Evolutionary conservation across 2,113 vertebrate species (phyloP).

Genomic region (Engystomops pustulosus): DNA sequence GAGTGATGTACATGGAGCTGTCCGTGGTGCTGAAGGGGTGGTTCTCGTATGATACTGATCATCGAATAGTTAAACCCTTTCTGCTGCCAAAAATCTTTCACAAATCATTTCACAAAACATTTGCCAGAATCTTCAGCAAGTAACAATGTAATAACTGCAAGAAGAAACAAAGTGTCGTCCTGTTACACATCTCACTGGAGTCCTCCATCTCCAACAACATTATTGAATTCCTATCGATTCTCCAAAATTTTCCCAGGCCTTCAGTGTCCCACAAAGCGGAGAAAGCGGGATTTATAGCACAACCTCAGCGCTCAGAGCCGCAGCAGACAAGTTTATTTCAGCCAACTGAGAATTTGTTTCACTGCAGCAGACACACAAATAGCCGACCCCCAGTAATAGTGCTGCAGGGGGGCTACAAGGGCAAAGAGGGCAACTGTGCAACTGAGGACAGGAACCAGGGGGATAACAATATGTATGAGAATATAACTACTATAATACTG

Average conservation of each 20-base stretch:
- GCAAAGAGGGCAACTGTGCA: neutral
- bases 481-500: slow-evolving; percentile 11
- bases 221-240: slow-evolving; percentile 47
- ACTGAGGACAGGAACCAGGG: neutral
- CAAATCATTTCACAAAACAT: neutral
- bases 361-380: neutral
- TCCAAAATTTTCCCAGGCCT: slow-evolving; percentile 23
- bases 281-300: neutral
- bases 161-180: neutral
- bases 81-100: neutral
- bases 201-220: slow-evolving; percentile 7
- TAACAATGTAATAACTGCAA: neutral
- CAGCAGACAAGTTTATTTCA: neutral
- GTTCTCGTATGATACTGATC: too few species aligned
- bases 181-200: slow-evolving; percentile 9
- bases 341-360: neutral
- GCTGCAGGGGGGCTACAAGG: neutral
- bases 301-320: neutral
- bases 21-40: too few species aligned
- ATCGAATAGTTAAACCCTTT: neutral
- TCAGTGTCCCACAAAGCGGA: neutral
- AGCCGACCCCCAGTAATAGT: neutral
- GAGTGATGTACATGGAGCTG: too few species aligned
- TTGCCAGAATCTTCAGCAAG: neutral
- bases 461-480: neutral